Evolutionary conservation across 2,797 vertebrate genomes (phyloP).

Genomic region (Pteronotus mesoamericanus): DNA sequence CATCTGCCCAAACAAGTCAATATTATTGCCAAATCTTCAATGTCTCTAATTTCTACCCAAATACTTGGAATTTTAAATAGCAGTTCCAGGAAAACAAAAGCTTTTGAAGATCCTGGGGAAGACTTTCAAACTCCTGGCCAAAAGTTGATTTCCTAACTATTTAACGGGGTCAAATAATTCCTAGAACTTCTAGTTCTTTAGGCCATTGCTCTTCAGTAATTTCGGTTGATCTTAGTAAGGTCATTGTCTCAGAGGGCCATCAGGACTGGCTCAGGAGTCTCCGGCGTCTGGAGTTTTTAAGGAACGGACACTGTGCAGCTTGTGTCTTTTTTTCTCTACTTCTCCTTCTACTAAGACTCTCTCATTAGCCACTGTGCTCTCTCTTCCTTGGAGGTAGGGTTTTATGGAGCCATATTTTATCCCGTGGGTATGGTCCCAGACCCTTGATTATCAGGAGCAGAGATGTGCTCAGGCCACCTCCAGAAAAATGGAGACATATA

Average conservation of each 20-base stretch:
- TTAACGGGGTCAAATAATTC: not conserved
- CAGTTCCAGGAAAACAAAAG: not conserved
- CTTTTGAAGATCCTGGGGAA: not conserved
- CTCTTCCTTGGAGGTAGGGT: not conserved
- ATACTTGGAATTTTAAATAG: conserved; percentile 6
- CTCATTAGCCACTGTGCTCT: not conserved
- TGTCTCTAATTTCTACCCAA: not conserved
- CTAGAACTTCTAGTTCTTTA: not conserved
- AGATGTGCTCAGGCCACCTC: not conserved
- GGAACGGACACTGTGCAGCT: not conserved
- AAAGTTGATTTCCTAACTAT: not conserved
- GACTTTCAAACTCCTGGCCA: not conserved
- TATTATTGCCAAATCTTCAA: not conserved
- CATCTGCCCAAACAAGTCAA: not conserved
- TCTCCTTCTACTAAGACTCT: not conserved
- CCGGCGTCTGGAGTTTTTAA: not conserved
- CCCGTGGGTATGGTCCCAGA: not conserved
- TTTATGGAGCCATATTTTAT: not conserved
- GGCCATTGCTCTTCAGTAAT: not conserved
- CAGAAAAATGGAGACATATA: not conserved
- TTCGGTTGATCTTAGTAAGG: not conserved
- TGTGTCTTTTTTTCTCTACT: not conserved
- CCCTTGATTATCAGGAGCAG: not conserved
- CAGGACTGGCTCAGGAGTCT: not conserved
- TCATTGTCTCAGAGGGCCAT: not conserved